phyloP scores from a whole-genome alignment of 2,113 vertebrate genomes.

The Typhlomys cinereus region DNA sequence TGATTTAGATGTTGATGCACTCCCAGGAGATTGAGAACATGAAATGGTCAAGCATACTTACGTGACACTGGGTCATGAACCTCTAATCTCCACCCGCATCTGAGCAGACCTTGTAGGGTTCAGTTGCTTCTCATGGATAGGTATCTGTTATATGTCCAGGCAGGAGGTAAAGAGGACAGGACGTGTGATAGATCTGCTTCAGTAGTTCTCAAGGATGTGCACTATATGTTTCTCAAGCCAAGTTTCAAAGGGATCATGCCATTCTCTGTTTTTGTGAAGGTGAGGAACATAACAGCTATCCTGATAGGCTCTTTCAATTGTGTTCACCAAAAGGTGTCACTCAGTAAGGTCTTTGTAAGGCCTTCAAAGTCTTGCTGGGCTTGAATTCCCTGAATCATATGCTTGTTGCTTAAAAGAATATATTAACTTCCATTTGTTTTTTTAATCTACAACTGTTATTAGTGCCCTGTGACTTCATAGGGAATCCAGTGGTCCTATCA shows the following conservation, averaged over 20 bases:
- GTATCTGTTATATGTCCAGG: fast-evolving
- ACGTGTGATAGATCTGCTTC: not conserved
- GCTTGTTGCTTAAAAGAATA: not conserved
- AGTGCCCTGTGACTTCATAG: not conserved
- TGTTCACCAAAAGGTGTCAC: no score
- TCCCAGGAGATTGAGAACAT: not conserved
- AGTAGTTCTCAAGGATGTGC: not conserved
- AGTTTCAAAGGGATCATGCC: not conserved
- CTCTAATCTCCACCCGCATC: fast-evolving
- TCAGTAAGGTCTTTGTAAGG: not conserved
- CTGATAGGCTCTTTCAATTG: not conserved
- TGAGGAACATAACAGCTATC: not conserved
- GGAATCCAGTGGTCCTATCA: not conserved
- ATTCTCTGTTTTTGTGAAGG: not conserved
- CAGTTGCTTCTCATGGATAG: not conserved
- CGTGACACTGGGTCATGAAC: not conserved
- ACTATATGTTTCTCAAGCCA: not conserved
- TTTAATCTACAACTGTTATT: not conserved
- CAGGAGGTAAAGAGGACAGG: no score
- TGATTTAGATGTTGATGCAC: not conserved
- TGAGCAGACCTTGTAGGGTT: not conserved
- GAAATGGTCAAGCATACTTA: not conserved
- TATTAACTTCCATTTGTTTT: not conserved
- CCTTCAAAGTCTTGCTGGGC: not conserved
- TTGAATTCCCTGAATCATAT: not conserved